These are phyloP conservation scores for Whitmania pigra DNA, from an alignment of 1,140 invertebrate species.

Conservation along the genomic window DNA sequence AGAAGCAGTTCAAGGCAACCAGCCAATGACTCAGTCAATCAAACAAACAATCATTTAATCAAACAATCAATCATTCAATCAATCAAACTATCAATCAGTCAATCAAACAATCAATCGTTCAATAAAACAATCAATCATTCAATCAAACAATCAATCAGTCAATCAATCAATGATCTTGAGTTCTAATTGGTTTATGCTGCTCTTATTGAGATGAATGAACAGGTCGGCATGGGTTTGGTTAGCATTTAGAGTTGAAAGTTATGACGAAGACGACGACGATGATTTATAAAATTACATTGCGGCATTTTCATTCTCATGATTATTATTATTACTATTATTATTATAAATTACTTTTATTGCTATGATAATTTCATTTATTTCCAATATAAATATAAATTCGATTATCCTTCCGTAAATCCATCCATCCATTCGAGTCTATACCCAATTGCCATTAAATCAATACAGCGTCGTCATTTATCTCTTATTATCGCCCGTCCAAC, in stretches of 20 bases:
- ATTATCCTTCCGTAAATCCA: no score
- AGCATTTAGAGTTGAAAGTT: background rate
- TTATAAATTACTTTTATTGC: background rate
- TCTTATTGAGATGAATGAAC: background rate
- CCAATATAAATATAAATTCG: no score
- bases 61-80: background rate
- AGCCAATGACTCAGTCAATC: background rate
- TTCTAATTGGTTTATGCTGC: background rate
- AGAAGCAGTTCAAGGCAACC: no score
- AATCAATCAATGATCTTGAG: background rate
- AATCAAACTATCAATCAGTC: background rate
- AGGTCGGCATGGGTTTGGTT: background rate
- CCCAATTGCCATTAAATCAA: no score
- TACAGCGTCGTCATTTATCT: no score
- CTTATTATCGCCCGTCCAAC: no score
- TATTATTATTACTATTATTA: conserved; percentile 4
- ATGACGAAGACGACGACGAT: background rate
- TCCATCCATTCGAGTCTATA: no score
- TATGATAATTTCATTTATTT: no score
- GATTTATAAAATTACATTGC: no score
- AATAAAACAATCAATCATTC: background rate
- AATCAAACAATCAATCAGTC: background rate
- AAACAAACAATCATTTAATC: background rate
- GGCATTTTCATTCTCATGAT: background rate
- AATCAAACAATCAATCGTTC: background rate